Percentiles rank a stretch among this genome's conserved stretches.
These are phyloP conservation scores for Gobio gobio DNA, from an alignment of 2,113 vertebrate genomes.

Conservation along the genomic window DNA sequence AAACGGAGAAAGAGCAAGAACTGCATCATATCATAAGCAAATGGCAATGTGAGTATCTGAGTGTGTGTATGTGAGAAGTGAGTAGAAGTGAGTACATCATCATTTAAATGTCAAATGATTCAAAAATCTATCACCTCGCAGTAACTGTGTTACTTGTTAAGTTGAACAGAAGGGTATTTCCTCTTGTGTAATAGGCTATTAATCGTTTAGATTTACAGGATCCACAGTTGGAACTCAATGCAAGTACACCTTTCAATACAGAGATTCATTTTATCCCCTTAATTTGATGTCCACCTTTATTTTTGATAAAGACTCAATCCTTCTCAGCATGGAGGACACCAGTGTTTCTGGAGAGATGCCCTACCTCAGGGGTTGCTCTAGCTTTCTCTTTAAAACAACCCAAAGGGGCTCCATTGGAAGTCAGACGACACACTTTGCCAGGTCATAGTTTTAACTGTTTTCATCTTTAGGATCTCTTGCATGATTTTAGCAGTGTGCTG, in stretches of 20 bases:
- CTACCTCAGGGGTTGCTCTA: neutral
- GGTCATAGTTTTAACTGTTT: neutral
- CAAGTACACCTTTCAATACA: neutral
- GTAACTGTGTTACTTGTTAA: neutral
- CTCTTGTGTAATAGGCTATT: neutral
- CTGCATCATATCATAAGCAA: slow-evolving; percentile 87
- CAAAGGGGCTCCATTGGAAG: neutral
- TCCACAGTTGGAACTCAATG: neutral
- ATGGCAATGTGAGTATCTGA: slow-evolving; percentile 31
- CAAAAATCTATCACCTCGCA: neutral
- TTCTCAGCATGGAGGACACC: neutral
- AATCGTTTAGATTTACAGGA: neutral
- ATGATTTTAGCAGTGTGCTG: neutral
- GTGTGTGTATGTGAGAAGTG: slow-evolving; percentile 31
- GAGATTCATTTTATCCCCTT: neutral
- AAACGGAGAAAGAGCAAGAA: slow-evolving; percentile 99
- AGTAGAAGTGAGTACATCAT: slow-evolving; percentile 32
- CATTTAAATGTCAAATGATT: neutral
- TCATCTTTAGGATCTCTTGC: neutral
- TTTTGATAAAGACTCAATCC: neutral
- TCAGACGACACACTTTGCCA: neutral
- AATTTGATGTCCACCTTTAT: neutral
- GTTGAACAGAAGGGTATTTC: neutral
- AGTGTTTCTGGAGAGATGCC: neutral
- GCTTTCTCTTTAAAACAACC: neutral